Conservation (phyloP, 2,113 vertebrate genomes). For the Circaetus gallicus region DNA sequence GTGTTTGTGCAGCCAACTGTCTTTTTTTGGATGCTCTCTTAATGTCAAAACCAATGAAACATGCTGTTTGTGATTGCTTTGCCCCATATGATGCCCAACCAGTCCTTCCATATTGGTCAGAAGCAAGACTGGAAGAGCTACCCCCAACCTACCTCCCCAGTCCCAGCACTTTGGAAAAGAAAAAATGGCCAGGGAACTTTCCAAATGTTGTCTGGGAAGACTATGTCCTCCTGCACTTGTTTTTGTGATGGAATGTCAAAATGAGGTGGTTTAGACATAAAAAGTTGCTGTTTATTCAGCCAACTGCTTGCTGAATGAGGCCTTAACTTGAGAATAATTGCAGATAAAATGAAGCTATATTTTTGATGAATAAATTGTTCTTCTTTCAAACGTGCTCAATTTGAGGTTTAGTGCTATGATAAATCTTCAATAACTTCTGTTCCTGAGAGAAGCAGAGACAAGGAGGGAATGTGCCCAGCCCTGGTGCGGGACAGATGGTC, state of each 20-base stretch:
- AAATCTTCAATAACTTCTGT: conserved; percentile 51
- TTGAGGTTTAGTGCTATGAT: conserved; percentile 45
- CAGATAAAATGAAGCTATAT: conserved; percentile 42
- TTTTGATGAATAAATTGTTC: conserved; percentile 64
- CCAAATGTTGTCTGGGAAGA: not conserved
- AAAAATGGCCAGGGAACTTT: not conserved
- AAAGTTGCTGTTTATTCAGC: conserved; percentile 41
- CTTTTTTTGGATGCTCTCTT: not conserved
- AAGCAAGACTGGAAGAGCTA: not conserved
- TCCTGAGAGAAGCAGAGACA: not conserved
- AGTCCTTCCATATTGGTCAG: not conserved
- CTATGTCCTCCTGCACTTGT: not conserved
- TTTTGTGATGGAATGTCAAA: conserved; percentile 7
- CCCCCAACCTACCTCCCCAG: not conserved
- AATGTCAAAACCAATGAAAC: not conserved
- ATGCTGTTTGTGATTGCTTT: rapidly evolving
- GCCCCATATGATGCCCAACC: not conserved
- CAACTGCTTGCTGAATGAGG: conserved; percentile 20
- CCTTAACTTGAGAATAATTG: conserved; percentile 57
- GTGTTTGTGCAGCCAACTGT: not conserved
- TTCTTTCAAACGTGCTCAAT: conserved; percentile 53
- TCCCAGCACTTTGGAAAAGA: not conserved
- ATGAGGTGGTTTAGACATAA: not conserved
- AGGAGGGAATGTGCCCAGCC: not conserved
- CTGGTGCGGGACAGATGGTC: not conserved